These are phyloP conservation scores for Papilio protenor DNA, from an alignment of 2,888 invertebrate genomes.

Conservation along the genomic window DNA sequence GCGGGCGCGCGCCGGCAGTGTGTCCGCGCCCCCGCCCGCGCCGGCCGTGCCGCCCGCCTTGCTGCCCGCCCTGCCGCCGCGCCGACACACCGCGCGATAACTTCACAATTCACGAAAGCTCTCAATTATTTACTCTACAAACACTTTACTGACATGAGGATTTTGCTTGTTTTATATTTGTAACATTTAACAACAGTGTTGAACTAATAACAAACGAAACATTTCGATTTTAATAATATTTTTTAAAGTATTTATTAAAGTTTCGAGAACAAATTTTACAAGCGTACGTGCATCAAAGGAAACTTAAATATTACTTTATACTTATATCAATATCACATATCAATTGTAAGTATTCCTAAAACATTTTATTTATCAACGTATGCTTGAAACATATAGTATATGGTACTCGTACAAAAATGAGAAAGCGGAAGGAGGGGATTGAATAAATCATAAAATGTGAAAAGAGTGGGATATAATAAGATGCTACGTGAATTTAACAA, in stretches of 20 bases:
- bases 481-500: no score
- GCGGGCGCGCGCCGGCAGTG: conserved; percentile 12
- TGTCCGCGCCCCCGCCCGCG: conserved; percentile 25
- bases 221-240: neutral
- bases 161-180: neutral
- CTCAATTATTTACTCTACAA: conserved; percentile 1
- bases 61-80: neutral
- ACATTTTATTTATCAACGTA: neutral
- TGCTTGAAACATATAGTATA: no score
- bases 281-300: neutral
- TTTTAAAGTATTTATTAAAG: neutral
- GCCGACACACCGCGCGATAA: neutral
- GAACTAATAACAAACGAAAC: neutral
- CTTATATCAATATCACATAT: neutral
- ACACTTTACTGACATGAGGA: neutral
- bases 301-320: neutral
- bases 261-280: neutral
- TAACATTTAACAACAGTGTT: neutral
- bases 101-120: neutral
- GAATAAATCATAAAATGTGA: no score
- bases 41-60: conserved; percentile 16
- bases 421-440: no score
- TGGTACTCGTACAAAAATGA: no score
- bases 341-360: conserved; percentile 2
- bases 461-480: no score